Evolutionary conservation across 2,797 vertebrate genomes (phyloP), one percentile per base, ranked within the genome.

Genomic region (Denticeps clupeoides): DNA sequence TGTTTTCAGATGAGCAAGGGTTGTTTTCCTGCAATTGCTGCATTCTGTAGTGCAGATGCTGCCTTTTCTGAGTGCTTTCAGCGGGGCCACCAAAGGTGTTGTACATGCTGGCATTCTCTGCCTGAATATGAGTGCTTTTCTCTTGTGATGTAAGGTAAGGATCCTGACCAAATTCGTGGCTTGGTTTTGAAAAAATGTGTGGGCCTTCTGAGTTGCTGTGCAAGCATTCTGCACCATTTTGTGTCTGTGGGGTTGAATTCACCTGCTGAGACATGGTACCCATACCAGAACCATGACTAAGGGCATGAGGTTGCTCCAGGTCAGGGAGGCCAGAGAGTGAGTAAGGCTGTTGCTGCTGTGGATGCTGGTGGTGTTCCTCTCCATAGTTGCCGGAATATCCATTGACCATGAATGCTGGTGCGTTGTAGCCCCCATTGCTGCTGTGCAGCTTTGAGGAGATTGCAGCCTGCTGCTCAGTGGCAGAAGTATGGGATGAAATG

Each of bases 391-490:
- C 79, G 11, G 63, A 75, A 71, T 75, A 90, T 76, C 83, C 83
- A 71, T 84, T 84, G 58, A 82, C 63, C 53, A 70, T 64, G 67
- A 75, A 77, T 64, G 73, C 72, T 56, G 69, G 58, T n/a, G 11
- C 32, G 48, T 75, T 81, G 61, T 79, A 87, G 62, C 70, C 72
- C 60, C 70, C 72, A 58, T 84, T 81, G 56, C 69, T 45, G 21
- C 60, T 68, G 59, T 82, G 77, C 71, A 72, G 69, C 69, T 84
- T 77, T 63, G 73, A 57, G 67, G 71, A 72, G 72, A 71, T 62
- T 59, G 76, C 69, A 68, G 74, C 80, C 74, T 83, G 80, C 77
- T 84, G 84, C 78, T 88, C 82, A 59, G 82, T 84, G 74, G 82
- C 77, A 58, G 84, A 78, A 77, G 82, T 86, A 68, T 84, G 85